Evolutionary conservation across 2,888 invertebrate genomes (phyloP), one percentile per base, ranked within the genome.

Genomic region (Alviniconcha strummeri): DNA sequence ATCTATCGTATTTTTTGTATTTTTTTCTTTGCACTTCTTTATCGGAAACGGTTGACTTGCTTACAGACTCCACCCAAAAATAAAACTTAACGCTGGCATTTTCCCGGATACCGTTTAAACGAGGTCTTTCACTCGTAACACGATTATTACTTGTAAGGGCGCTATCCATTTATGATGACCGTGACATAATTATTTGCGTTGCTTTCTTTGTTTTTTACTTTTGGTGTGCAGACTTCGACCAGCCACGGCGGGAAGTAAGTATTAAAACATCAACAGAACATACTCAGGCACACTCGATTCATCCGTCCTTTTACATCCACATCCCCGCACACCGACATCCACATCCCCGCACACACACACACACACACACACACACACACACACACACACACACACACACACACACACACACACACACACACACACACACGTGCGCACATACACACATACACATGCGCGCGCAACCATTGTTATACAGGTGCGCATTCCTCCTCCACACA

Each of bases 221-320:
- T 80, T 52, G 64, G 55, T 52, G 64, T 80, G 17, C 69, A 67
- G 69, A 80, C 54, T 80, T 80, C 11, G 80, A 80, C 13, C 13
- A 9, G 13, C 64, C 67, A 55, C 69, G 69, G 64, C 5, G 11
- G 8, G 67, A 60, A 52, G 64, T 80, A 52, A 64, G 80, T 80
- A 15, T 78, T 76, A 55, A 17, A 55, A 60, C 13, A 11, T 60
- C 60, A 60, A 60, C 1, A 60, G 60, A 60, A 11, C 60, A 1
- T 36, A 36, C 36, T 36, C 36, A 36, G 60, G 60, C 13, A 8
- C 60, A 60, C 9, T 60, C 8, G 60, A 11, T 60, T 69, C 17
- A 17, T 69, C 69, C 17, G n/a, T 69, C n/a, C 6, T 17, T 69
- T 17, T 5, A 69, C 69, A 69, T 7, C 9, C 69, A 69, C 69